Percentiles rank a stretch among this genome's conserved stretches.
Conservation (phyloP, 2,888 invertebrate genomes). For the Sphaerophoria taeniata region DNA sequence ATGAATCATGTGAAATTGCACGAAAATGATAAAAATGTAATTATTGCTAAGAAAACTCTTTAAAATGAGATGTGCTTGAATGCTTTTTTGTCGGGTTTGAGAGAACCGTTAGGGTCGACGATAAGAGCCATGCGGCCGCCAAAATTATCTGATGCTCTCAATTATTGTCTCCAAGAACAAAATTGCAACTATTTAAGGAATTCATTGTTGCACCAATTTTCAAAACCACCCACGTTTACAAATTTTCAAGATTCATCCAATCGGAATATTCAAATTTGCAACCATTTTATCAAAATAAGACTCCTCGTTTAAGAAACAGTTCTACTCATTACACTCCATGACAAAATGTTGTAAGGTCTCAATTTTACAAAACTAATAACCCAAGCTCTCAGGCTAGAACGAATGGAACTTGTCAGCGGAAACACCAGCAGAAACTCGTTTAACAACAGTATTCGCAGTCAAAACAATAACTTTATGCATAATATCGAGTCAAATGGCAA, state of each 20-base stretch:
- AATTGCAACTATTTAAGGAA: too few relatives aligned
- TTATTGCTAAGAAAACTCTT: constrained; percentile 32
- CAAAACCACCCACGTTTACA: background rate
- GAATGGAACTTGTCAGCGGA: background rate
- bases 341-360: background rate
- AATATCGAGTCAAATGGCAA: background rate
- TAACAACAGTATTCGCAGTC: too few relatives aligned
- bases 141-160: constrained; percentile 35
- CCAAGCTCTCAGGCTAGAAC: too few relatives aligned
- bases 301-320: too few relatives aligned
- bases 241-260: background rate
- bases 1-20: constrained; percentile 43
- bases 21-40: constrained; percentile 41
- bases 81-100: constrained; percentile 53
- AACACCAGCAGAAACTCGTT: background rate
- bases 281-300: background rate
- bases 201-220: background rate
- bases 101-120: constrained; percentile 59
- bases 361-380: background rate
- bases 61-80: constrained; percentile 62
- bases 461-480: background rate
- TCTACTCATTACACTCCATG: too few relatives aligned
- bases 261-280: too few relatives aligned
- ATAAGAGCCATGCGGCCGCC: constrained; percentile 59
- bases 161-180: constrained; percentile 55